Evolutionary conservation across 2,113 vertebrate genomes (phyloP), one percentile per base, ranked within the genome.

Genomic region (Ictalurus punctatus): DNA sequence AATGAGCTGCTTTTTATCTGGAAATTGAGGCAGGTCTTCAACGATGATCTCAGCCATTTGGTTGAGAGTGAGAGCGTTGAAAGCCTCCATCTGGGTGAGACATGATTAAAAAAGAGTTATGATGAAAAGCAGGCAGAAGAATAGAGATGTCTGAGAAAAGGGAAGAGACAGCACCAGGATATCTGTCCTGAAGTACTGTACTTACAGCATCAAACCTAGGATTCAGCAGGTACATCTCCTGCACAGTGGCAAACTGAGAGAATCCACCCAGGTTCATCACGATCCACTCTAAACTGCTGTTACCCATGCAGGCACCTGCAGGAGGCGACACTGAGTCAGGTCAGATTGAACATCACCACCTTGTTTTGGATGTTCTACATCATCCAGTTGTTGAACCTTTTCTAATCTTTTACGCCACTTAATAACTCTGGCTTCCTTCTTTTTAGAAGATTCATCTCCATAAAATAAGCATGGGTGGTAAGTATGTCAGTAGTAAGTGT

Each of bases 201-300:
- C 91, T 88, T 81, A 92, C 92, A 40, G 87, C 91, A 10, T 88
- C 74, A 83, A 93, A 92, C 52, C 87, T 19, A 54, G 56, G 61
- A 40, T 91, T 71, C 19, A 92, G 83, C 30, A 65, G 61, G 67
- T 90, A 90, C 79, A 93, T 86, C 30, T 93, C 89, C 30, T 65
- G 34, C 76, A 92, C 69, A 0, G 76, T 56, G 54, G 90, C 88
- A 69, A 89, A 87, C 0, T 48, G 34, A 48, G 86, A 90, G 88
- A 93, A 93, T 37, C 6, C 30, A n/a, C 79, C 89, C 83, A 92
- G 69, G 85, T 93, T 92, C 44, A 52, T 76, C 30, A 30, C 8
- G 44, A 92, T 67, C 92, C 92, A 93, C 61, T 90, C 40, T 6
- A 7, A 88, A 83, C 90, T 91, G 83, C 74, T 88, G 61, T 86